Base-by-base conservation (phyloP, 1,140 invertebrate species). In the Andricus grossulariae region DNA sequence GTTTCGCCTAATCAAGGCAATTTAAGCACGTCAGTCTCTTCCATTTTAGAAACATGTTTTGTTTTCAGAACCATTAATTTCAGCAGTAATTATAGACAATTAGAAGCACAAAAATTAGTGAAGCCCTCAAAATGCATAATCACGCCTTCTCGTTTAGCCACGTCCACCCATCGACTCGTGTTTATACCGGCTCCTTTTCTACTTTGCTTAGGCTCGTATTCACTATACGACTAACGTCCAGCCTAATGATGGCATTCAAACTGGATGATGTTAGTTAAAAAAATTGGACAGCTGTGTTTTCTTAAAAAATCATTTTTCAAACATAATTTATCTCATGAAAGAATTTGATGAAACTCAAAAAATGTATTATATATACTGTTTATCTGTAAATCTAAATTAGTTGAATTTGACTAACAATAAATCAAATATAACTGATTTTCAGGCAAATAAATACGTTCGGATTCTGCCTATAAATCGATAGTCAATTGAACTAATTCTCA, bases 1-100 rank as follows among this genome's bases (percentile, higher is more conserved):
- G 21, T 60, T 60, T 15, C 21, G 57, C 57, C 57, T 32, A 19
- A 60, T 60, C 21, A 39, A 15, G 57, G 19, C 13, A 54, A 76
- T 81, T 74, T 74, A 79, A 12, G 57, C 55, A 76, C 74, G 66
- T 76, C 77, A 74, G 78, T 76, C 50, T 72, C 76, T 73, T 77
- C 80, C 71, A 73, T 39, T 70, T 49, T 72, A 73, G 50, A 71
- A 66, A 74, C 79, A 80, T 72, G 76, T 76, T 71, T 81, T 57
- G 76, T 73, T 76, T 39, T 25, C 82, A 80, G 66, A 79, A 78
- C 75, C 81, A 76, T 73, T 76, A 72, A 80, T 85, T 78, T 79
- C 71, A 80, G 39, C 54, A 52, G 75, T 85, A 85, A 85, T 85
- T 85, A 85, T 85, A 77, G 72, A 80, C 85, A 85, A 85, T 85